Percentiles rank a stretch among this genome's conserved stretches.
Conservation (phyloP, 1,140 invertebrate species). For the Chymomyza costata region DNA sequence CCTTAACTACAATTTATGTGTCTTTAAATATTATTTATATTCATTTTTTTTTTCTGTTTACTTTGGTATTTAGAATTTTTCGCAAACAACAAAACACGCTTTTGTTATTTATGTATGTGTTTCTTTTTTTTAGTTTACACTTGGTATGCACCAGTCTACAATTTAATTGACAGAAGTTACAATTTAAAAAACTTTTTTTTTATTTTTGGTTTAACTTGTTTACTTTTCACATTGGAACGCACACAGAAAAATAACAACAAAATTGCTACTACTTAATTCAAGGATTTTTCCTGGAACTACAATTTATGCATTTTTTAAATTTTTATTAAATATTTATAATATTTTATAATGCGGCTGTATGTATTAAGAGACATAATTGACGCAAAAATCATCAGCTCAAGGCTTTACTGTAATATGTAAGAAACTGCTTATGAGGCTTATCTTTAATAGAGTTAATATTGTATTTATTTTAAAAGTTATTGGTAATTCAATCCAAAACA, state of each 20-base stretch:
- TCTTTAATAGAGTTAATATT: background rate
- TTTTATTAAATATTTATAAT: slow-evolving; percentile 10
- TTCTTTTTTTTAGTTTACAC: slow-evolving; percentile 32
- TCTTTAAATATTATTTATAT: slow-evolving; percentile 4
- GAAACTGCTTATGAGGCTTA: too few relatives aligned
- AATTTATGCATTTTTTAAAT: background rate
- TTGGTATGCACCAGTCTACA: slow-evolving; percentile 72
- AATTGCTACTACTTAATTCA: slow-evolving; percentile 56
- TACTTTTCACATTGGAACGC: slow-evolving; percentile 15
- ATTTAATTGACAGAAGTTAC: slow-evolving; percentile 75
- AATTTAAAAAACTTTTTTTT: slow-evolving; percentile 53
- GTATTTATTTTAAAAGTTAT: background rate
- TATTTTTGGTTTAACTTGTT: slow-evolving; percentile 14
- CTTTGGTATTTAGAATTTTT: slow-evolving; percentile 17
- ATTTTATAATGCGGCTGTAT: slow-evolving; percentile 5
- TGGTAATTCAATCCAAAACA: too few relatives aligned
- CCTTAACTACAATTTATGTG: background rate
- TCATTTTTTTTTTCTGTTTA: slow-evolving; percentile 16
- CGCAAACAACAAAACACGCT: slow-evolving; percentile 38
- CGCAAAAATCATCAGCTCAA: slow-evolving; percentile 29
- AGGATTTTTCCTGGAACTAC: slow-evolving; percentile 32
- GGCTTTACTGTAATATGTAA: too few relatives aligned
- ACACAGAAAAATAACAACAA: slow-evolving; percentile 17
- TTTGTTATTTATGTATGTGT: slow-evolving; percentile 23
- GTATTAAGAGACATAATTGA: slow-evolving; percentile 22